phyloP scores from a whole-genome alignment of 37 sponge, comb jelly and placozoan genomes.

The Lycopodina hypogea region DNA sequence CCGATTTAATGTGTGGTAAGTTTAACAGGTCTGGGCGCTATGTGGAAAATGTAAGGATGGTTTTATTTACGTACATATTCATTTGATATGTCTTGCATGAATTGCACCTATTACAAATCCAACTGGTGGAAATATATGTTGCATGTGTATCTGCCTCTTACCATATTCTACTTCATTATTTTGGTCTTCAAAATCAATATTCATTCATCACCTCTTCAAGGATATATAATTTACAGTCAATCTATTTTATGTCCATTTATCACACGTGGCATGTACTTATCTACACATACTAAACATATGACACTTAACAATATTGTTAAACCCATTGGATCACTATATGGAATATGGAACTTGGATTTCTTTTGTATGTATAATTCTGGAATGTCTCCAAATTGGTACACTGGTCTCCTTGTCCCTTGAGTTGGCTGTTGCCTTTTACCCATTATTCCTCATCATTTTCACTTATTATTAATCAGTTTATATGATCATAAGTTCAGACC shows the following conservation, averaged over 20 bases:
- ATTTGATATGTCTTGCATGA: constrained; percentile 4
- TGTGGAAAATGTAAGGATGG: constrained; percentile 56
- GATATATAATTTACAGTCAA: constrained; percentile 59
- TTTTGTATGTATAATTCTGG: constrained; percentile 1
- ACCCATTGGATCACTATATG: neutral
- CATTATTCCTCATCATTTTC: constrained; percentile 2
- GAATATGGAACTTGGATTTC: constrained; percentile 44
- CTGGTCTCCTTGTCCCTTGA: constrained; percentile 15
- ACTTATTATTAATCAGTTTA: constrained; percentile 16
- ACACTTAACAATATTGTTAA: neutral
- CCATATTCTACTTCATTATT: constrained; percentile 41
- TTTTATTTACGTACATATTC: constrained; percentile 30
- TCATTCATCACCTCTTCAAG: constrained; percentile 40
- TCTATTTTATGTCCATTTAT: constrained; percentile 12
- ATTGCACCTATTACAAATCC: neutral
- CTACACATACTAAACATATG: constrained; percentile 3
- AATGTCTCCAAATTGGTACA: constrained; percentile 7
- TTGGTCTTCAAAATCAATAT: constrained; percentile 57
- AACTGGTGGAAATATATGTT: constrained; percentile 10
- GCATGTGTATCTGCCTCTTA: constrained; percentile 45
- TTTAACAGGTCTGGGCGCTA: constrained; percentile 39
- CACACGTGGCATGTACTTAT: neutral
- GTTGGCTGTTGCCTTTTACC: constrained; percentile 24
- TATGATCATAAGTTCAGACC: constrained; percentile 1
- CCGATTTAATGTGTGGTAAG: constrained; percentile 14